Evolutionary conservation across 2,113 vertebrate genomes (phyloP).

Genomic region (Emberiza fucata): DNA sequence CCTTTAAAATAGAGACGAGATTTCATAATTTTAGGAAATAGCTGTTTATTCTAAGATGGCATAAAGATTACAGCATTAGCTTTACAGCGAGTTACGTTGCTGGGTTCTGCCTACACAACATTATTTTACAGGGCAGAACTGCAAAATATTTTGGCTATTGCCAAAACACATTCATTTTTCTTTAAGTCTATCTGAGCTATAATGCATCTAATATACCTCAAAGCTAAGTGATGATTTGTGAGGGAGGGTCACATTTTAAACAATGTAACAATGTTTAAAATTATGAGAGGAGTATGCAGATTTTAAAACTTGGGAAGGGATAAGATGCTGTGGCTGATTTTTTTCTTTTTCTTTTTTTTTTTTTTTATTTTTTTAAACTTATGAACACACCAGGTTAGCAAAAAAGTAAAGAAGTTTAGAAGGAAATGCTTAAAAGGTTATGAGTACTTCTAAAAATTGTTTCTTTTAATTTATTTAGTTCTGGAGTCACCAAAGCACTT

Average conservation of each 20-base stretch:
- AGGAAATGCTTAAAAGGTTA: neutral
- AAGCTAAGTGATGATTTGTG: neutral
- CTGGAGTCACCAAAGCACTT: slow-evolving; percentile 49
- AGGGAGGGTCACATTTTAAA: neutral
- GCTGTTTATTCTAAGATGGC: slow-evolving; percentile 64
- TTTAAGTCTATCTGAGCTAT: neutral
- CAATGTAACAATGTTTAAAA: neutral
- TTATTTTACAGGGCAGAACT: slow-evolving; percentile 12
- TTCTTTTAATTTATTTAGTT: slow-evolving; percentile 47
- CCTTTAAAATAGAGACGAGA: slow-evolving; percentile 41
- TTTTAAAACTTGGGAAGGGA: neutral
- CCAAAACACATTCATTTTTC: slow-evolving; percentile 5
- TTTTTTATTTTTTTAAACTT: no score
- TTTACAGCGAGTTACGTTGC: slow-evolving; percentile 46
- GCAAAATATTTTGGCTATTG: slow-evolving; percentile 22
- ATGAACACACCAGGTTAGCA: neutral
- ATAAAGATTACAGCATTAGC: slow-evolving; percentile 43
- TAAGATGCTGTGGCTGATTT: neutral
- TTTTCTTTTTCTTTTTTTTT: neutral
- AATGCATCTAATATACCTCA: neutral
- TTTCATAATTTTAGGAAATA: slow-evolving; percentile 71
- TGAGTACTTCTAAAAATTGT: neutral
- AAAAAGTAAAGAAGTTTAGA: neutral
- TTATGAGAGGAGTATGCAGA: neutral
- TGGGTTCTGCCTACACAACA: slow-evolving; percentile 16